Evolutionary conservation across 1,140 invertebrate species (phyloP), one percentile per base, ranked within the genome.

Genomic region (Drosophila sproati): DNA sequence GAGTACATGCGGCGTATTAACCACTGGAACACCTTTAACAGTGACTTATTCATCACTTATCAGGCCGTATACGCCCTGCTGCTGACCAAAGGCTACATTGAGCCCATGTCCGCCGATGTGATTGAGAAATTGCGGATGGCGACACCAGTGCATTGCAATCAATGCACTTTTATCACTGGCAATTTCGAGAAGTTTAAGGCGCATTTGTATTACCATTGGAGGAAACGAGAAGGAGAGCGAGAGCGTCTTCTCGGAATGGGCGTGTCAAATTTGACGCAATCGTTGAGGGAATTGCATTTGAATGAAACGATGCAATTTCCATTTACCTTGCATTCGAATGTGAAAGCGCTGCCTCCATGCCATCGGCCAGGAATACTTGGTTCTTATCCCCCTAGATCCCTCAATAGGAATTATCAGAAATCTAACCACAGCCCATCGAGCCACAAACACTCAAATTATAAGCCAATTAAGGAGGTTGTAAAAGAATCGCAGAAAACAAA

Each of bases 1-100:
- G 31, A 37, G 8, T 55, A 29, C 4, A 75, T 88, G 85, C 66
- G 71, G n/a, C 69, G 67, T 20, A 28, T 20, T 1, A 12, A 41
- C 0, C 83, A 88, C 50, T 88, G 83, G 83, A 88, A 83, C 31
- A 76, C 66, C 0, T 88, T 89, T 8, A 77, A 88, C 37, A 76
- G 80, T 1, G 77, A 83, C 5, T 34, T 88, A 5, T 88, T 88
- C 32, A 41, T 88, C 3, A 66, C 69, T 7, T 78, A 69, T 47
- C 66, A 72, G 45, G 48, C 60, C 29, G 73, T 50, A 1, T 72
- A 73, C 43, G 60, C 52, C 0, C 7, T 67, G 47, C 31, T 88
- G 3, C 47, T 32, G 2, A 4, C 52, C 5, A 45, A 68, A 12
- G 80, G 80, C 8, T 52, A 12, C 20, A 63, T 88, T 45, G 63